These are phyloP conservation scores for Artibeus jamaicensis DNA, from an alignment of 2,797 vertebrate species.

Conservation along the genomic window DNA sequence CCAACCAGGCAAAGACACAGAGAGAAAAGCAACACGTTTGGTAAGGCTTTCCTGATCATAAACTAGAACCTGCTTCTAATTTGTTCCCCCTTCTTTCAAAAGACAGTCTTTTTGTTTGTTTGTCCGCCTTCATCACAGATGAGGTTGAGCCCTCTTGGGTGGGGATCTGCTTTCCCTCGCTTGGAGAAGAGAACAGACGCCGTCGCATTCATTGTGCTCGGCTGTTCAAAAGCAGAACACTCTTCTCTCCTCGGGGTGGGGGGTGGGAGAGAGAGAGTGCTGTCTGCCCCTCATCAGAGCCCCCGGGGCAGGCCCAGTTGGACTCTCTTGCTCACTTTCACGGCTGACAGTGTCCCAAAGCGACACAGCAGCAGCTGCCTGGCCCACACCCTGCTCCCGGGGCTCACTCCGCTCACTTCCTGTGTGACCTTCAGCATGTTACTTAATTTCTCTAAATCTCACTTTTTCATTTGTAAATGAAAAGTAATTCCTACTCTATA, in stretches of 20 bases:
- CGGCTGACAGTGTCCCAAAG: background rate
- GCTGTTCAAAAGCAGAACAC: background rate
- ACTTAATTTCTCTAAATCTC: background rate
- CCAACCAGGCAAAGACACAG: background rate
- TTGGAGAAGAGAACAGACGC: background rate
- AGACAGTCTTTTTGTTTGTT: background rate
- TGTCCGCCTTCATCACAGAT: background rate
- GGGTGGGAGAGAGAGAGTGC: background rate
- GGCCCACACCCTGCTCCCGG: background rate
- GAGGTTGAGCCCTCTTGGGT: background rate
- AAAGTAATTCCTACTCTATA: background rate
- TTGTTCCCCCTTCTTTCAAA: background rate
- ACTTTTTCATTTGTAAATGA: background rate
- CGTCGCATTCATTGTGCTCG: background rate
- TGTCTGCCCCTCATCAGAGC: background rate
- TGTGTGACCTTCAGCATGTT: background rate
- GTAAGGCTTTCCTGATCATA: background rate
- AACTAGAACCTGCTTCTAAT: background rate
- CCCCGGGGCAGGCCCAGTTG: rapidly evolving
- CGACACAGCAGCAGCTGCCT: rapidly evolving
- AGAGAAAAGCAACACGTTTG: background rate
- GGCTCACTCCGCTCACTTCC: rapidly evolving
- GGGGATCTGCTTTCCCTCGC: background rate
- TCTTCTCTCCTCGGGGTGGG: background rate
- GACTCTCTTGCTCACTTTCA: background rate